A percentile compares a stretch with the other conserved stretches of the same genome.
phyloP scores from a whole-genome alignment of 2,797 vertebrate species.

The Notoglanidium macrostoma region DNA sequence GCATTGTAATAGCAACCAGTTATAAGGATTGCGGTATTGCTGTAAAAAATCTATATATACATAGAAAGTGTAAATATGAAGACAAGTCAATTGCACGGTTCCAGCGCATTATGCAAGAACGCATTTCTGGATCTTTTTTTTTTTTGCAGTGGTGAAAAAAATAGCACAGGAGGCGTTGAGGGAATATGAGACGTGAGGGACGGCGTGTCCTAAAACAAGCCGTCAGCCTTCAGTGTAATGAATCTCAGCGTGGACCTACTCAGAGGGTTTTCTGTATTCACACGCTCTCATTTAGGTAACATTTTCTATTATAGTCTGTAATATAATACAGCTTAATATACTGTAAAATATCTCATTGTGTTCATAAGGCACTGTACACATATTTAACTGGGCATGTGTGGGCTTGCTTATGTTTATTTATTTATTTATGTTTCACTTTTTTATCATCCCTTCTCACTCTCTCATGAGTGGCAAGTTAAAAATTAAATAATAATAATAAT shows the following conservation, averaged over 20 bases:
- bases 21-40: background rate
- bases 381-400: background rate
- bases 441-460: background rate
- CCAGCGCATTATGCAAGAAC: constrained; percentile 14
- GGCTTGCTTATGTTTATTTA: background rate
- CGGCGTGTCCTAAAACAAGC: constrained; percentile 61
- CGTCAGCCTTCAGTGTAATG: constrained; percentile 70
- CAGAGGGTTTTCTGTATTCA: constrained; percentile 52
- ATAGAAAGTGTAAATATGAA: background rate
- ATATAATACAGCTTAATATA: background rate
- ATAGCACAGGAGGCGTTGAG: constrained; percentile 23
- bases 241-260: constrained; percentile 66
- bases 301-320: background rate
- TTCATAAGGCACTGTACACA: background rate
- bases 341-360: background rate
- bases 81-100: background rate
- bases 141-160: constrained; percentile 11
- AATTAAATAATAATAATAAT: background rate
- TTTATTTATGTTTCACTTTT: background rate
- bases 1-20: background rate
- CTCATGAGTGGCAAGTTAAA: background rate
- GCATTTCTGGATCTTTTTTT: constrained; percentile 28
- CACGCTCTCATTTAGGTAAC: background rate
- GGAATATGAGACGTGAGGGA: constrained; percentile 28
- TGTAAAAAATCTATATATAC: background rate